A percentile compares a stretch with the other conserved stretches of the same genome.
Conservation (phyloP, 2,888 invertebrate species). For the Gortyna flavago region DNA sequence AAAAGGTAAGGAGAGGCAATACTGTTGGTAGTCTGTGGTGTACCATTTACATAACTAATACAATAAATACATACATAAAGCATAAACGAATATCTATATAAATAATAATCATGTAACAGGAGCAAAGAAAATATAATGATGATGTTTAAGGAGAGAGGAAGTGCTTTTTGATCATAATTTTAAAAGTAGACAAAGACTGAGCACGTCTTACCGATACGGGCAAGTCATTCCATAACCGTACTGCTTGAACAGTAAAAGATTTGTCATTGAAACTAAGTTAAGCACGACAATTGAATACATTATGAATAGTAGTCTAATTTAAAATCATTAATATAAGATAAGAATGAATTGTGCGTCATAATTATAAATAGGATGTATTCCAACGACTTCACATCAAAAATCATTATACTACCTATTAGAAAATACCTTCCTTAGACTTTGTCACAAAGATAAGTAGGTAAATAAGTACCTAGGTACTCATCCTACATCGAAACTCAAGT, state of each 20-base stretch:
- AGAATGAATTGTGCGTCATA: too few relatives aligned
- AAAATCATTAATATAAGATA: too few relatives aligned
- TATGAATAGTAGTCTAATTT: not conserved
- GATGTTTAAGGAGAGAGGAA: not conserved
- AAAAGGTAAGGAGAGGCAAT: not conserved
- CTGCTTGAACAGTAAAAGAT: not conserved
- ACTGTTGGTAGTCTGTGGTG: not conserved
- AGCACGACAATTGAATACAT: not conserved
- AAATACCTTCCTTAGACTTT: not conserved
- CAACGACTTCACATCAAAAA: not conserved
- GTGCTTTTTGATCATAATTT: too few relatives aligned
- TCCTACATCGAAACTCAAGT: not conserved
- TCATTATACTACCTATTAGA: not conserved
- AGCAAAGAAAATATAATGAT: not conserved
- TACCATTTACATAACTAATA: not conserved
- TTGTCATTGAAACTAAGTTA: not conserved
- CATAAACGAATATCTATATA: not conserved
- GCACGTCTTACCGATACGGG: not conserved
- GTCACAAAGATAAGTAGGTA: not conserved
- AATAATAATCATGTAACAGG: not conserved
- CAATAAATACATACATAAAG: not conserved
- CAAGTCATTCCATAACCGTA: not conserved
- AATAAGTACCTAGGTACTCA: constrained; percentile 7
- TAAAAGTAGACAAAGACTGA: not conserved
- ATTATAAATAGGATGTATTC: not conserved